Evolutionary conservation across 2,113 vertebrate genomes (phyloP).

Genomic region (Mustelus asterias): DNA sequence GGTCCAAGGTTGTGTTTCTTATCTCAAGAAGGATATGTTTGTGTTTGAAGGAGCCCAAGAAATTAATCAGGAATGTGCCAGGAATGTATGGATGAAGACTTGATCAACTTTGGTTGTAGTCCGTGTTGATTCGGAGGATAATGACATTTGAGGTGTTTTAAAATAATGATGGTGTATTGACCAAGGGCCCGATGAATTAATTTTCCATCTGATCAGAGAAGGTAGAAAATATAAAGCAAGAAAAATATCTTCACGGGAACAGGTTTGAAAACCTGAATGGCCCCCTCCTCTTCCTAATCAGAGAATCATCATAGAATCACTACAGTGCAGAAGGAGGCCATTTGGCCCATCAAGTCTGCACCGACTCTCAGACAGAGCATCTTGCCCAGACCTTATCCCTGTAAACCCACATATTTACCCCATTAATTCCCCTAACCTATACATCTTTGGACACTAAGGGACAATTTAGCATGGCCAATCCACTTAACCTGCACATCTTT

Average conservation of each 20-base stretch:
- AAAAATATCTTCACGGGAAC: neutral
- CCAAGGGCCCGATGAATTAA: neutral
- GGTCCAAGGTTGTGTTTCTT: neutral
- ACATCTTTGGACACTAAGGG: no score
- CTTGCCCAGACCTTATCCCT: no score
- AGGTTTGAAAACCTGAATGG: neutral
- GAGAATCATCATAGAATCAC: no score
- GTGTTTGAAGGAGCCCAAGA: neutral
- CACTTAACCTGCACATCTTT: no score
- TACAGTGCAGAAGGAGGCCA: no score
- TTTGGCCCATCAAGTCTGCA: no score
- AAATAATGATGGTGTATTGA: neutral
- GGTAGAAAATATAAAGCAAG: neutral
- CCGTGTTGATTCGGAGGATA: neutral
- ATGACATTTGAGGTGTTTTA: neutral
- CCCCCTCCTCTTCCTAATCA: neutral
- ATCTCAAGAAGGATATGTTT: neutral
- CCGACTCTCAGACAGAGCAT: no score
- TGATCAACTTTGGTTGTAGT: neutral
- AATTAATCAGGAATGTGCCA: neutral
- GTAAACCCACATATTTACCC: no score
- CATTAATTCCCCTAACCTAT: no score
- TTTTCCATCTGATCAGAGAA: neutral
- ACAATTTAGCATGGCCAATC: no score
- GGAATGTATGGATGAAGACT: neutral